Evolutionary conservation across 2,113 vertebrate genomes (phyloP).

Genomic region (Talpa occidentalis): DNA sequence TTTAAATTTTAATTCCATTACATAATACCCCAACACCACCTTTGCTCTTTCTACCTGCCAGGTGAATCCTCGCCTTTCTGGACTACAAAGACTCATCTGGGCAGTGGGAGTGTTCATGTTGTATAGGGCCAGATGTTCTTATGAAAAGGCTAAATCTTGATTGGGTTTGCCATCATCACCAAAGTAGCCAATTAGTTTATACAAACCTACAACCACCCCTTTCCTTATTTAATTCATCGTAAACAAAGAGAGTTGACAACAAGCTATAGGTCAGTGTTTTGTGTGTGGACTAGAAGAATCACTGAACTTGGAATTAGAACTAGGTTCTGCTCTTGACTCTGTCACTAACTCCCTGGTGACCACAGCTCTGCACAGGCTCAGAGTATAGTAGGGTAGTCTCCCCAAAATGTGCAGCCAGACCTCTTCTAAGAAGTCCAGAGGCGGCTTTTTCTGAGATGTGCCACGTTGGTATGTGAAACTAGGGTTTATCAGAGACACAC

Average conservation of each 20-base stretch:
- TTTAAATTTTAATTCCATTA: too few species aligned
- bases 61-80: too few species aligned
- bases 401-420: too few species aligned
- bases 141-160: not conserved
- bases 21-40: not conserved
- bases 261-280: not conserved
- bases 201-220: not conserved
- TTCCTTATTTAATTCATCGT: not conserved
- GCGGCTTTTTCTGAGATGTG: too few species aligned
- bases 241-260: not conserved
- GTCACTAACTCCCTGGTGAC: too few species aligned
- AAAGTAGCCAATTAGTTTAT: not conserved
- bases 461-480: too few species aligned
- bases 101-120: fast-evolving
- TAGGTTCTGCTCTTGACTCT: not conserved
- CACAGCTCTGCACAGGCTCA: not conserved
- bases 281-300: not conserved
- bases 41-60: not conserved
- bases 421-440: too few species aligned
- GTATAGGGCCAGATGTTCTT: not conserved
- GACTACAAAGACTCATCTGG: not conserved
- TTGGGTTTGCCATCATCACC: not conserved
- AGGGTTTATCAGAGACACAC: too few species aligned
- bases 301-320: not conserved
- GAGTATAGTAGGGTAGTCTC: too few species aligned